Percentiles rank a stretch among this genome's conserved stretches.
phyloP scores from a whole-genome alignment of 2,113 vertebrate genomes.

The Microcebus jonahi region DNA sequence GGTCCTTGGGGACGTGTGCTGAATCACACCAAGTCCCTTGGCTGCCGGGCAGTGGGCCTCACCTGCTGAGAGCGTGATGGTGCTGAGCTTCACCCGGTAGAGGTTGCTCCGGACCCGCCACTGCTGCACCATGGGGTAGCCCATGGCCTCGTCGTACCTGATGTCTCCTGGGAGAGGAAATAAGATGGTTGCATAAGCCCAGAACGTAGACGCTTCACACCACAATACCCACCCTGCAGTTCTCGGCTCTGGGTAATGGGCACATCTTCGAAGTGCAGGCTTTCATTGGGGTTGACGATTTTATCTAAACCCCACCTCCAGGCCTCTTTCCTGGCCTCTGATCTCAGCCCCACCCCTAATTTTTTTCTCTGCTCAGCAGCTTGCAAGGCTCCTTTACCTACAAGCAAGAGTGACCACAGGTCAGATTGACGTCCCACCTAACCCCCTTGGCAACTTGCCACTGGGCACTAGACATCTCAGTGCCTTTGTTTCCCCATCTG shows the following conservation, averaged over 20 bases:
- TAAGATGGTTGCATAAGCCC: not conserved
- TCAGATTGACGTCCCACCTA: no score
- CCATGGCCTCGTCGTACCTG: constrained; percentile 95
- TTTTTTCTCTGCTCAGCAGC: not conserved
- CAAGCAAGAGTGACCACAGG: not conserved
- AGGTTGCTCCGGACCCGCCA: constrained; percentile 98
- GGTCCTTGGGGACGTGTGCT: not conserved
- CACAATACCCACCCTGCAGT: not conserved
- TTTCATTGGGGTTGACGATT: not conserved
- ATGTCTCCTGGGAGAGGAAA: constrained; percentile 88
- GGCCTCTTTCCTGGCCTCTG: not conserved
- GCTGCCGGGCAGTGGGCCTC: not conserved
- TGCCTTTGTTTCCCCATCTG: not conserved
- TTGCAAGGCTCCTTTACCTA: not conserved
- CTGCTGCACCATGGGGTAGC: constrained; percentile 98
- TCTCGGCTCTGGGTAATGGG: not conserved
- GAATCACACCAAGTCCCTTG: fast-evolving
- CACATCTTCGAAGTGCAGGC: not conserved
- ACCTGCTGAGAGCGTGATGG: constrained; percentile 97
- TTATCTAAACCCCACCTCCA: not conserved
- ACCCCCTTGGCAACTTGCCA: not conserved
- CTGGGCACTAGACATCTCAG: no score
- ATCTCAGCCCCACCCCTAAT: not conserved
- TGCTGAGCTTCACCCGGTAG: constrained; percentile 97
- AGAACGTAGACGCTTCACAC: fast-evolving